phyloP scores from a whole-genome alignment of 1,140 invertebrate species.

The Panulirus ornatus region DNA sequence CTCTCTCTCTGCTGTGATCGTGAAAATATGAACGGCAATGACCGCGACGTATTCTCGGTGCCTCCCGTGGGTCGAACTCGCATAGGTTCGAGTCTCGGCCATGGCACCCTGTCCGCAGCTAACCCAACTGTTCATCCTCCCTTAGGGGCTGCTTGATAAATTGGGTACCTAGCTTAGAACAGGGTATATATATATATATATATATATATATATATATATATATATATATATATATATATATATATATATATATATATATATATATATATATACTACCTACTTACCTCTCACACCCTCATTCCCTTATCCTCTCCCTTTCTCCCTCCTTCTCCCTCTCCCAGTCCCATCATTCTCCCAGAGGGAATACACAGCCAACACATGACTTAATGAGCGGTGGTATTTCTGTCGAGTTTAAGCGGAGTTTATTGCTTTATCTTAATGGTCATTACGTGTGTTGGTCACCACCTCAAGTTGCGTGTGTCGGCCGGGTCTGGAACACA shows the following conservation, averaged over 20 bases:
- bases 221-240: neutral
- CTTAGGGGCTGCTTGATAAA: too few species aligned
- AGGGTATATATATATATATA: constrained; percentile 4
- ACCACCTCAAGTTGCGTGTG: constrained; percentile 15
- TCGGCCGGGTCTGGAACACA: neutral
- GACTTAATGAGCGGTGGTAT: constrained; percentile 37
- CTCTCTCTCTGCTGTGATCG: neutral
- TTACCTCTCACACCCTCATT: neutral
- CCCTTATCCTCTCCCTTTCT: neutral
- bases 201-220: neutral
- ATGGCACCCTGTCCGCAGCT: too few species aligned
- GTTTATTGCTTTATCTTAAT: constrained; percentile 43
- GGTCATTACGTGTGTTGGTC: constrained; percentile 40
- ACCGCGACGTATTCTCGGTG: too few species aligned
- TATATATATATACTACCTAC: neutral
- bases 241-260: neutral
- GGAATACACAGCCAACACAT: neutral
- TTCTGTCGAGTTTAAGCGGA: constrained; percentile 27
- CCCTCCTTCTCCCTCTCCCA: neutral
- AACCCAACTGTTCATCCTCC: too few species aligned
- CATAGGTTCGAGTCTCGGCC: too few species aligned
- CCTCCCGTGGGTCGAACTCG: too few species aligned
- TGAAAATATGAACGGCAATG: too few species aligned
- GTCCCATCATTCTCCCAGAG: neutral
- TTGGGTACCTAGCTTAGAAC: too few species aligned